phyloP scores from a whole-genome alignment of 2,797 vertebrate species.

The Philypnodon macrostomus region DNA sequence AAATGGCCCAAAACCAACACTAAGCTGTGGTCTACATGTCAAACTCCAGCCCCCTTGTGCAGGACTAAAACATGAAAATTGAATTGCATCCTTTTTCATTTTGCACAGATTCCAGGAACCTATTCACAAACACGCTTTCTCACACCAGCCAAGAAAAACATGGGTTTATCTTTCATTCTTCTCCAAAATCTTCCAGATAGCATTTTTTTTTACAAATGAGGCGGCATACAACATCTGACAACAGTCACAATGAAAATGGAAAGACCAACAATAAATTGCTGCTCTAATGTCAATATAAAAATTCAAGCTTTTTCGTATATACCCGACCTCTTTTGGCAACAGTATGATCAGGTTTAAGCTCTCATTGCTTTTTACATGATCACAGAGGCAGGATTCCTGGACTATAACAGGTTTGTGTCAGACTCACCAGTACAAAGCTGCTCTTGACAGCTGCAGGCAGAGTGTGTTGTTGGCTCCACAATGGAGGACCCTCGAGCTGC shows the following conservation, averaged over 20 bases:
- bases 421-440: constrained; percentile 6
- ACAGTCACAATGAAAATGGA: too few relatives aligned
- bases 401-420: not conserved
- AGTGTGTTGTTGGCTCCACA: constrained; percentile 16
- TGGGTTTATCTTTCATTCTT: too few relatives aligned
- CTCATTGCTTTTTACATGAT: not conserved
- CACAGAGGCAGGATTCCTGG: not conserved
- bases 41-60: too few relatives aligned
- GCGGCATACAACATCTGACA: too few relatives aligned
- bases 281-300: too few relatives aligned
- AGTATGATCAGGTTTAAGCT: not conserved
- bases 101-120: not conserved
- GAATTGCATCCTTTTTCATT: too few relatives aligned
- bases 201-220: too few relatives aligned
- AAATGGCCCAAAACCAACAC: too few relatives aligned
- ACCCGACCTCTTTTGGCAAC: not conserved
- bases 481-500: constrained; percentile 9
- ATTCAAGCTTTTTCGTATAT: not conserved
- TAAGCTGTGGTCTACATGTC: too few relatives aligned
- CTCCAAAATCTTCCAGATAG: too few relatives aligned
- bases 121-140: not conserved
- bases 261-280: too few relatives aligned
- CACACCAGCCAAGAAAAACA: not conserved
- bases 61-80: too few relatives aligned
- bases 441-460: constrained; percentile 9